Evolutionary conservation across 2,797 vertebrate genomes (phyloP).

Genomic region (Tokudaia tokunoshimensis): DNA sequence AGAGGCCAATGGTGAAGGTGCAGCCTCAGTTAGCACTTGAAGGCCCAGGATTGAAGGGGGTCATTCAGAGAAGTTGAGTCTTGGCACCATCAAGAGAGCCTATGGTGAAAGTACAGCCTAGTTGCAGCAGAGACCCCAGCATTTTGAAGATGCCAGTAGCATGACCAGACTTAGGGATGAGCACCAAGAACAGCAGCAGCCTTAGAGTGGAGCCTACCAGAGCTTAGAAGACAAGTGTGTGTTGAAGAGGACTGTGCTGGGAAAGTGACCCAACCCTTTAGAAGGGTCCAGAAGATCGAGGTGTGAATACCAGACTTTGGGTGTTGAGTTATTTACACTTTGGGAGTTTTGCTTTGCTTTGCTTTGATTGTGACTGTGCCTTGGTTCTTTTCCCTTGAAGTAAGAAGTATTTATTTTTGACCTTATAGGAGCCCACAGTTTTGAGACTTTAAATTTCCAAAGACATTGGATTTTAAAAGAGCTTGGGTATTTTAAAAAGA

Average conservation of each 20-base stretch:
- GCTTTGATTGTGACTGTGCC: background rate
- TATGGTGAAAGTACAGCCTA: background rate
- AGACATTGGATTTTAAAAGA: background rate
- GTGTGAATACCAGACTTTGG: background rate
- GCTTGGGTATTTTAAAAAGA: background rate
- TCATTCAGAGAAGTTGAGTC: background rate
- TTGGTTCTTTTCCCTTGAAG: background rate
- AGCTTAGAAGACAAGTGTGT: background rate
- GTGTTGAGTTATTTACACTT: background rate
- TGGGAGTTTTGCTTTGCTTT: background rate
- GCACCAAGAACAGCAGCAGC: background rate
- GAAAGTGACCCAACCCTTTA: background rate
- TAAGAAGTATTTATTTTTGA: background rate
- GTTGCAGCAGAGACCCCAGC: background rate
- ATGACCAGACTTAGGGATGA: too few relatives aligned
- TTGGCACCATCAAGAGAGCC: background rate
- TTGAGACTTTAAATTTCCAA: background rate
- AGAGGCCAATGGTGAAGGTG: background rate
- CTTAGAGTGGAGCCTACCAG: background rate
- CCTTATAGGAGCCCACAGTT: background rate
- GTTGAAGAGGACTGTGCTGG: too few relatives aligned
- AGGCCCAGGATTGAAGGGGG: background rate
- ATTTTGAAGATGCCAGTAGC: background rate
- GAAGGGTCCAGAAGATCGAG: background rate
- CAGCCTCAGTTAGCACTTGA: background rate